These are phyloP conservation scores for Silurus glanis DNA, from an alignment of 2,113 vertebrate genomes.

Conservation along the genomic window DNA sequence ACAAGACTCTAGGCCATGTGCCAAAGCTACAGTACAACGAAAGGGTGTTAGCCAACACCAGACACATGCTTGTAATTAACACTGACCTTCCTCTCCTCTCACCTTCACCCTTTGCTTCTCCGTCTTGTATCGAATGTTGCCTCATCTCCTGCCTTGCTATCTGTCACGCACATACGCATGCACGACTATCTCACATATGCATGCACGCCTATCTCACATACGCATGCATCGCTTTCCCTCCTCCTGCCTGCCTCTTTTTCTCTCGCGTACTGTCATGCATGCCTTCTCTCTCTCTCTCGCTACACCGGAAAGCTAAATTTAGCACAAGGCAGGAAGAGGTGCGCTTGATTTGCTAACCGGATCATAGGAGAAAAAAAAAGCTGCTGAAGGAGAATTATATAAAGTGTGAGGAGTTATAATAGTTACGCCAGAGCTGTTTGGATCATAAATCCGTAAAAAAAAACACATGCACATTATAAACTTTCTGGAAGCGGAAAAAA, in stretches of 20 bases:
- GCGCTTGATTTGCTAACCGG: constrained; percentile 24
- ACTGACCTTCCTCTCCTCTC: constrained; percentile 41
- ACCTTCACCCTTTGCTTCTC: neutral
- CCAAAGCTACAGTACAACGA: constrained; percentile 48
- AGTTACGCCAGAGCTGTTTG: neutral
- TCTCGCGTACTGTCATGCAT: neutral
- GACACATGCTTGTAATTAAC: constrained; percentile 54
- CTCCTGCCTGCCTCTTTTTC: neutral
- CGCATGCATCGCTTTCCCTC: neutral
- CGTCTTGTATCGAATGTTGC: constrained; percentile 1
- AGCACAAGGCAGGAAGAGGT: constrained; percentile 36
- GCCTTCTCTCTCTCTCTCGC: neutral
- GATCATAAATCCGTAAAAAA: neutral
- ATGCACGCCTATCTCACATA: neutral
- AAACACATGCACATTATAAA: neutral
- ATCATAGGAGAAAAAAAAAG: neutral
- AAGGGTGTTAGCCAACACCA: constrained; percentile 65
- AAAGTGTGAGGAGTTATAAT: neutral
- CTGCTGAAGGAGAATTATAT: neutral
- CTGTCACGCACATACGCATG: neutral
- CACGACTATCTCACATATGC: neutral
- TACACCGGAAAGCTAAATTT: constrained; percentile 46
- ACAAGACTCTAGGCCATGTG: constrained; percentile 52
- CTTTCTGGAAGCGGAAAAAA: neutral
- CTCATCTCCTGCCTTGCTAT: constrained; percentile 4